A percentile compares a stretch with the other conserved stretches of the same genome.
Conservation (phyloP, 2,888 invertebrate species). For the Lasioglossum malachurum region DNA sequence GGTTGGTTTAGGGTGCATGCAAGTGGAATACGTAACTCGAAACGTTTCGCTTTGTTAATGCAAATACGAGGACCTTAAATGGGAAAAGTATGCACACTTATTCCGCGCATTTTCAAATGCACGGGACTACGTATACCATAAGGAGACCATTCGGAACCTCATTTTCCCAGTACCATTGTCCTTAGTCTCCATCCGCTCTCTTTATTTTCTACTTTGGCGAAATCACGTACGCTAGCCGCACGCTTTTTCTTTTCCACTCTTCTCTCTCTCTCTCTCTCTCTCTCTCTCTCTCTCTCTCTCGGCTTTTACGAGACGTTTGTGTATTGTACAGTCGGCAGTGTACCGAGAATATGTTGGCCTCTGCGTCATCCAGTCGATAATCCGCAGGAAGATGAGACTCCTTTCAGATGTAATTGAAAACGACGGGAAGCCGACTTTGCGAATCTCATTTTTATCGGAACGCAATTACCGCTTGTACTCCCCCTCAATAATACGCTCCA, state of each 20-base stretch:
- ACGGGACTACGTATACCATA: constrained; percentile 31
- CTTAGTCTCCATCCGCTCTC: constrained; percentile 30
- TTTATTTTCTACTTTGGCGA: constrained; percentile 63
- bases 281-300: not conserved
- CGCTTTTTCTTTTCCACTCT: constrained; percentile 17
- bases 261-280: not conserved
- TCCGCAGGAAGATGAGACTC: constrained; percentile 12
- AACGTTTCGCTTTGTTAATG: not conserved
- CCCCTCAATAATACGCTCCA: not conserved
- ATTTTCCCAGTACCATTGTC: constrained; percentile 49
- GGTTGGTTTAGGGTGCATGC: not conserved
- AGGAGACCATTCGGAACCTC: constrained; percentile 40
- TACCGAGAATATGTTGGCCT: constrained; percentile 8
- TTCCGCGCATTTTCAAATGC: constrained; percentile 28
- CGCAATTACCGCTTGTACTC: constrained; percentile 1
- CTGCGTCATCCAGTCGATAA: constrained; percentile 30
- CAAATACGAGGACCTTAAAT: not conserved
- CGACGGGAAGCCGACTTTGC: constrained; percentile 16
- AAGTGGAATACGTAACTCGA: not conserved
- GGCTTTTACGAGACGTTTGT: constrained; percentile 31
- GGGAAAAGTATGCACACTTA: not conserved
- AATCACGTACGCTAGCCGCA: constrained; percentile 56
- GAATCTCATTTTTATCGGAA: constrained; percentile 31
- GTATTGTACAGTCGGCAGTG: constrained; percentile 13
- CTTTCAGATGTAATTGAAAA: constrained; percentile 28